These are phyloP conservation scores for Bicyclus anynana DNA, from an alignment of 1,140 invertebrate species.

Conservation along the genomic window DNA sequence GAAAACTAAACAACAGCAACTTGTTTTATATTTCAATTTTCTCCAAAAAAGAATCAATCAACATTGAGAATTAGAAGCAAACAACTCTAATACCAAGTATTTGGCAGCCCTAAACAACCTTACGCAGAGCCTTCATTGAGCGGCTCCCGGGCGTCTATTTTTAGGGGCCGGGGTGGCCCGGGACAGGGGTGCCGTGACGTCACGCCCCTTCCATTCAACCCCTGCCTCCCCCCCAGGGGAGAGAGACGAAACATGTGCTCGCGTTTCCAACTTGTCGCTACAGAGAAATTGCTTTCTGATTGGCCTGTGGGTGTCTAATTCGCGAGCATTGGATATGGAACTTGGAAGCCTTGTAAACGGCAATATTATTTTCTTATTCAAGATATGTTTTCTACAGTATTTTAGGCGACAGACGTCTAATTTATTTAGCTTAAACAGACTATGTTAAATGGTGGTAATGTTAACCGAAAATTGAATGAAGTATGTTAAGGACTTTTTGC, in stretches of 20 bases:
- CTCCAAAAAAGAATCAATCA: no score
- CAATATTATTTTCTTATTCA: background rate
- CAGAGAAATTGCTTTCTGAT: constrained; percentile 36
- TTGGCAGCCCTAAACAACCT: constrained; percentile 1
- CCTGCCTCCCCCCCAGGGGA: constrained; percentile 23
- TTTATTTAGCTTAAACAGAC: no score
- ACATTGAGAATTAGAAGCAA: no score
- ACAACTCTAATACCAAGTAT: background rate
- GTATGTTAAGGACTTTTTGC: no score
- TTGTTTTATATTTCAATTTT: no score
- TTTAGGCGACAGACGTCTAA: no score
- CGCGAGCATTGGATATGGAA: constrained; percentile 3
- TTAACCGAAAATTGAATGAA: no score
- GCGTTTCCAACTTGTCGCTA: constrained; percentile 25
- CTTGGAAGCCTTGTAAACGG: background rate
- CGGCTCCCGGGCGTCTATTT: constrained; percentile 61
- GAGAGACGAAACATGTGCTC: constrained; percentile 35
- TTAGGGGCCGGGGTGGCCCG: constrained; percentile 41
- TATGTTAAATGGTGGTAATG: no score
- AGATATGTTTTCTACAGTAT: background rate
- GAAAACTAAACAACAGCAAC: no score
- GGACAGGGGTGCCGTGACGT: constrained; percentile 35
- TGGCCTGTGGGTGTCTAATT: constrained; percentile 21
- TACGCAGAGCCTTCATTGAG: constrained; percentile 46
- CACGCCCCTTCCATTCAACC: constrained; percentile 35